These are phyloP conservation scores for Mobula birostris DNA, from an alignment of 2,113 vertebrate genomes.

Conservation along the genomic window DNA sequence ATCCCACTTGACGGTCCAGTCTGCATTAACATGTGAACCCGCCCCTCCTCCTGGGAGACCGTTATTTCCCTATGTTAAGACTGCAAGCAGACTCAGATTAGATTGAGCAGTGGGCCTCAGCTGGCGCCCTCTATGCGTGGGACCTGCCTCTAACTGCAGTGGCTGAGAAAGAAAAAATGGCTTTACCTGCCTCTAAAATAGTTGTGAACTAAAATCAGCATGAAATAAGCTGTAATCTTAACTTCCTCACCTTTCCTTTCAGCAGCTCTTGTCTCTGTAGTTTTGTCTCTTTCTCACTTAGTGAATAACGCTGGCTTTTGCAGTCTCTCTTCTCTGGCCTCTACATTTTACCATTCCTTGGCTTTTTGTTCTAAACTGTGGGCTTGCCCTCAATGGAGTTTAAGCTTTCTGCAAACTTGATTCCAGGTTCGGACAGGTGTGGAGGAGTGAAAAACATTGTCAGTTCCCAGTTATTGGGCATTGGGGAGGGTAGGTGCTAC, in stretches of 20 bases:
- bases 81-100: slow-evolving; percentile 43
- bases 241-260: slow-evolving; percentile 14
- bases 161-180: slow-evolving; percentile 54
- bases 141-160: slow-evolving; percentile 47
- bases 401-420: neutral
- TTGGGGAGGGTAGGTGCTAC: neutral
- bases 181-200: slow-evolving; percentile 43
- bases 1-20: slow-evolving; percentile 1
- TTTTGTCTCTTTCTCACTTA: slow-evolving; percentile 9
- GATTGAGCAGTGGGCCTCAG: slow-evolving; percentile 39
- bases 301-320: slow-evolving; percentile 14
- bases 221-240: slow-evolving; percentile 37
- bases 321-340: slow-evolving; percentile 13
- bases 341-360: neutral
- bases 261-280: slow-evolving; percentile 23
- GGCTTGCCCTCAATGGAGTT: neutral
- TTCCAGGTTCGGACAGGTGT: neutral
- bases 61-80: slow-evolving; percentile 44
- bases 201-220: slow-evolving; percentile 48
- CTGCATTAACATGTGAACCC: slow-evolving; percentile 39
- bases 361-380: neutral
- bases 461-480: neutral
- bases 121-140: slow-evolving; percentile 44
- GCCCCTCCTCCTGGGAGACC: slow-evolving; percentile 31
- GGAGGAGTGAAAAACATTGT: neutral